These are phyloP conservation scores for Nerophis ophidion DNA, from an alignment of 2,113 vertebrate genomes.

Conservation along the genomic window DNA sequence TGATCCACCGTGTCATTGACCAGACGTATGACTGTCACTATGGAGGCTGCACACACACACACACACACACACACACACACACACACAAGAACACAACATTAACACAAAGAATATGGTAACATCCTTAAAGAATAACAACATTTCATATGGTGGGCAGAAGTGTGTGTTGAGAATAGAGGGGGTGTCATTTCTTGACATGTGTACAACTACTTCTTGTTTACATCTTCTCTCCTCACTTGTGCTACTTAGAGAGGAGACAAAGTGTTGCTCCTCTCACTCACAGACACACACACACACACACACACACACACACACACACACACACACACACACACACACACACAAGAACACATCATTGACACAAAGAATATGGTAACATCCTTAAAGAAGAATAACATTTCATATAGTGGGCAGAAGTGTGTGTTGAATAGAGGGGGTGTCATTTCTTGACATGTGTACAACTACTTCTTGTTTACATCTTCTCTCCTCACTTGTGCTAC, in stretches of 20 bases:
- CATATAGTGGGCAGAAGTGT: background rate
- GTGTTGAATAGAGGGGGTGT: no score
- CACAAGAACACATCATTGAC: background rate
- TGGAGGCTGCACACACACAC: slow-evolving; percentile 48
- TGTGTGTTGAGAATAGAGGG: no score
- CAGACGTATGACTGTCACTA: slow-evolving; percentile 67
- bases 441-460: no score
- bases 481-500: slow-evolving; percentile 20
- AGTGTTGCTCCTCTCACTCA: slow-evolving; percentile 8
- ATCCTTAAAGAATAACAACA: slow-evolving; percentile 6
- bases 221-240: background rate
- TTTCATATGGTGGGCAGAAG: background rate
- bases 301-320: slow-evolving; percentile 8
- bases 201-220: no score
- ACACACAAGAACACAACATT: background rate
- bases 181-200: no score
- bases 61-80: background rate
- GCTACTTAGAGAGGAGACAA: slow-evolving; percentile 35
- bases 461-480: background rate
- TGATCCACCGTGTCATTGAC: slow-evolving; percentile 64
- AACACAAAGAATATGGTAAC: slow-evolving; percentile 14
- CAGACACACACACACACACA: background rate
- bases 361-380: slow-evolving; percentile 16
- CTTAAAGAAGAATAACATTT: slow-evolving; percentile 3
- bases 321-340: background rate